phyloP scores from a whole-genome alignment of 1,140 invertebrate genomes.

The fruit fly (Drosophila melanogaster) region DNA sequence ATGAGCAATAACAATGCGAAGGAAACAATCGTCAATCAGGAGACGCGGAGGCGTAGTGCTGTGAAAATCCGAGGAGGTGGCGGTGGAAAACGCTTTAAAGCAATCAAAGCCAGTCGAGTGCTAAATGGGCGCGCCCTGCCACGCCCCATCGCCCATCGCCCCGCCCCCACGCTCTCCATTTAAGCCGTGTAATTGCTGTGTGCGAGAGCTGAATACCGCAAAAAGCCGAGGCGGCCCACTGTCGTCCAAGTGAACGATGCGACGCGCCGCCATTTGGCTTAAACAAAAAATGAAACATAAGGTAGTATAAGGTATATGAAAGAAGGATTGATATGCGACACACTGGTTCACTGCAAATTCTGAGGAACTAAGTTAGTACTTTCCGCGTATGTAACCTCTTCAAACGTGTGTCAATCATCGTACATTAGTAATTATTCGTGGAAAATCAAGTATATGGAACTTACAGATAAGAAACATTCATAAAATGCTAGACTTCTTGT shows the following conservation, averaged over 20 bases:
- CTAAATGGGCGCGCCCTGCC: conserved; percentile 34
- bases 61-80: conserved; percentile 1
- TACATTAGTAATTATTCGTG: too few relatives aligned
- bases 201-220: conserved; percentile 35
- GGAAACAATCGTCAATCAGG: conserved; percentile 47
- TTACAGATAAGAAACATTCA: background rate
- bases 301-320: background rate
- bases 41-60: conserved; percentile 14
- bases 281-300: conserved; percentile 19
- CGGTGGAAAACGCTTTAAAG: conserved; percentile 50
- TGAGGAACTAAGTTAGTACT: too few relatives aligned
- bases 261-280: conserved; percentile 45
- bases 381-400: too few relatives aligned
- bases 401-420: too few relatives aligned
- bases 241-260: conserved; percentile 37
- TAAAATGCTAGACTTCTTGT: background rate
- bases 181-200: conserved; percentile 62
- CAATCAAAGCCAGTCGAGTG: conserved; percentile 63
- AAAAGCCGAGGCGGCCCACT: conserved; percentile 49
- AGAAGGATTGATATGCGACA: conserved; percentile 23
- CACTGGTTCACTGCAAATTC: conserved; percentile 14
- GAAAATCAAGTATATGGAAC: background rate
- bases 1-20: conserved; percentile 31
- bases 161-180: conserved; percentile 25
- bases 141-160: conserved; percentile 25